A percentile compares a stretch with the other conserved stretches of the same genome.
Evolutionary conservation across 2,888 invertebrate species (phyloP).

Genomic region (Seira ritae): DNA sequence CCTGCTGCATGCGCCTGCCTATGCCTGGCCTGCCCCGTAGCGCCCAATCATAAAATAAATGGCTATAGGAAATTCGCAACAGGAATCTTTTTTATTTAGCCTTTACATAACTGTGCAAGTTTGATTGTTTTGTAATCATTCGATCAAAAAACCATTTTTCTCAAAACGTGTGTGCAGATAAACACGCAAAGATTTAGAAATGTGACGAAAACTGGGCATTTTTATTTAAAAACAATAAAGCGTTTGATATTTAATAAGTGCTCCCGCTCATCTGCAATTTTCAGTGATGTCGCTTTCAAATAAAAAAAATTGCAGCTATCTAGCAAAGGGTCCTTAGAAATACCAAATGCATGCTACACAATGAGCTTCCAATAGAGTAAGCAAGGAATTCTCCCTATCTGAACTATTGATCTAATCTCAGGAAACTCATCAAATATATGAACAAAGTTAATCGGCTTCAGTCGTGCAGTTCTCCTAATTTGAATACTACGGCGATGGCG

Average conservation of each 20-base stretch:
- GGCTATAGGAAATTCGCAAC: neutral
- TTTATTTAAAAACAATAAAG: neutral
- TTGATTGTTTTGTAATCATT: neutral
- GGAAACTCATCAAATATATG: neutral
- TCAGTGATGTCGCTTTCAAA: neutral
- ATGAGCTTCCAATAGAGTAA: neutral
- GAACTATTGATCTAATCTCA: neutral
- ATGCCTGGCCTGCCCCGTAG: constrained; percentile 22
- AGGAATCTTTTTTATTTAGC: no score
- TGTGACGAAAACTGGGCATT: neutral
- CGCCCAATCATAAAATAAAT: neutral
- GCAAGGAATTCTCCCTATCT: neutral
- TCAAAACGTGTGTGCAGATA: neutral
- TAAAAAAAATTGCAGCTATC: neutral
- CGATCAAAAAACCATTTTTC: neutral
- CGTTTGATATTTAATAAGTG: neutral
- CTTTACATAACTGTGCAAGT: no score
- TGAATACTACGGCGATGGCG: neutral
- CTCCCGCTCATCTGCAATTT: constrained; percentile 2
- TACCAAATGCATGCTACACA: neutral
- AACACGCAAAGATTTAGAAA: neutral
- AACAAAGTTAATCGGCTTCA: neutral
- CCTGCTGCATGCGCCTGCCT: constrained; percentile 2
- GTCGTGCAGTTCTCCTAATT: neutral
- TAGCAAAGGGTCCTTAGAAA: neutral